Evolutionary conservation across 2,113 vertebrate genomes (phyloP).

Genomic region (Struthidea cinerea): DNA sequence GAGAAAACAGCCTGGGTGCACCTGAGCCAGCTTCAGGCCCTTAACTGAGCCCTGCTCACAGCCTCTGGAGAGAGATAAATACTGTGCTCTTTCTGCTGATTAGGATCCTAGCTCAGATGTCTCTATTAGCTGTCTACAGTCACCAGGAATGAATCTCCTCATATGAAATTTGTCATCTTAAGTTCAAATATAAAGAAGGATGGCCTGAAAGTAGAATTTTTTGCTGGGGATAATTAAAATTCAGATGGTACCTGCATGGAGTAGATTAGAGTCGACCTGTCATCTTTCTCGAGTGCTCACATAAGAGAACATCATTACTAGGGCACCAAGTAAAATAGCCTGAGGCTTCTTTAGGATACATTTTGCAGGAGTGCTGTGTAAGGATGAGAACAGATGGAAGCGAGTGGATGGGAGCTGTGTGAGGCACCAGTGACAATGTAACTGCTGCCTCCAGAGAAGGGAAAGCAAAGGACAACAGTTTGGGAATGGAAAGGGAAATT

Average conservation of each 20-base stretch:
- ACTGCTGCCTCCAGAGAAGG: not conserved
- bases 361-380: not conserved
- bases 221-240: constrained; percentile 28
- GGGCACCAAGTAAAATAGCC: constrained; percentile 6
- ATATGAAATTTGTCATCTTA: not conserved
- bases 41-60: not conserved
- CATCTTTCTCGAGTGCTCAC: constrained; percentile 13
- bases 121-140: not conserved
- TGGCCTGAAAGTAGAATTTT: not conserved
- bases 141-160: not conserved
- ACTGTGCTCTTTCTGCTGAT: not conserved
- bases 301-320: constrained; percentile 17
- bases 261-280: constrained; percentile 21
- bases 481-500: not conserved
- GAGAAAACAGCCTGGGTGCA: not conserved
- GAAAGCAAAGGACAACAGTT: not conserved
- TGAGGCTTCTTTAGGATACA: not conserved
- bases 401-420: not conserved
- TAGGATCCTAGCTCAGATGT: not conserved
- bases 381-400: not conserved
- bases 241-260: not conserved
- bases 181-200: not conserved
- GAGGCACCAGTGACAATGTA: not conserved
- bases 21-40: not conserved
- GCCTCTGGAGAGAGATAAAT: not conserved